These are phyloP conservation scores for Gouania willdenowi DNA, from an alignment of 2,797 vertebrate genomes.

Conservation along the genomic window DNA sequence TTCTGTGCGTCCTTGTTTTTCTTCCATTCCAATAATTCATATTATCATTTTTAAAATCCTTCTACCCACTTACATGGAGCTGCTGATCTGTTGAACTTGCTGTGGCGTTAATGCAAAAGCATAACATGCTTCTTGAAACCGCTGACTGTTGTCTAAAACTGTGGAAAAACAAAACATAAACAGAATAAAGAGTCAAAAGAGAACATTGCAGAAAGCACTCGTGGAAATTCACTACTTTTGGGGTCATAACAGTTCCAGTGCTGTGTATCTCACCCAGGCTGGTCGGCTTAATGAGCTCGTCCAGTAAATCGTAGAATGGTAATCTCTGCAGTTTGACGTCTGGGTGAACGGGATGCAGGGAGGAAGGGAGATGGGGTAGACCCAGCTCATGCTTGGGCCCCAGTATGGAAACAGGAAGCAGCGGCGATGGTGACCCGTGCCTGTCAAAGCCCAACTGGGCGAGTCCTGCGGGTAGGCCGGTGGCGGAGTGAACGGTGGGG, in stretches of 20 bases:
- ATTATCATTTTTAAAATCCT: too few relatives aligned
- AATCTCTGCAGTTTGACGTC: conserved; percentile 98
- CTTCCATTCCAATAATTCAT: too few relatives aligned
- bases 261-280: conserved; percentile 97
- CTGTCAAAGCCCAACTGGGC: conserved; percentile 88
- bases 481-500: conserved; percentile 85
- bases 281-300: conserved; percentile 98
- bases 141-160: conserved; percentile 95
- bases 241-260: too few relatives aligned
- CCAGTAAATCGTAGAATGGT: conserved; percentile 95
- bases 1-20: too few relatives aligned
- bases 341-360: conserved; percentile 95
- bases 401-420: conserved; percentile 93
- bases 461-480: conserved; percentile 82
- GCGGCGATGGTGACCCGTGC: conserved; percentile 84
- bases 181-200: conserved; percentile 1
- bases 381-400: conserved; percentile 97
- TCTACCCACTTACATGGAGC: conserved; percentile 97
- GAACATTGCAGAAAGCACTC: too few relatives aligned
- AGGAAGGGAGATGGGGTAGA: conserved; percentile 90
- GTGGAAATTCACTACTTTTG: too few relatives aligned
- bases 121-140: conserved; percentile 98
- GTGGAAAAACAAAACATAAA: conserved; percentile 18
- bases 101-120: conserved; percentile 97
- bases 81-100: conserved; percentile 98